phyloP scores from a whole-genome alignment of 2,888 invertebrate species.

The Pteria penguin region DNA sequence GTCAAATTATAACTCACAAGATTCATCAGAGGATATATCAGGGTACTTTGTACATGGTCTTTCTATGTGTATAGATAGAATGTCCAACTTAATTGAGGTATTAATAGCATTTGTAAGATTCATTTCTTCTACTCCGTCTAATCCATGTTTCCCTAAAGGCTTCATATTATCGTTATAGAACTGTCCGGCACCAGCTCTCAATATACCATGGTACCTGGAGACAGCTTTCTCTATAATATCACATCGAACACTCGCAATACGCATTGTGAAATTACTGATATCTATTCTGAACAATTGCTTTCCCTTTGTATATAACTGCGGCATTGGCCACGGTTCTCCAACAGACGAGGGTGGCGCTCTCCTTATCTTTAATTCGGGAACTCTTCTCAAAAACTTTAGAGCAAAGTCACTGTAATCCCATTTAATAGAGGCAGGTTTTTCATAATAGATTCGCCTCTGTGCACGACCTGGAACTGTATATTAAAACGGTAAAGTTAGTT shows the following conservation, averaged over 20 bases:
- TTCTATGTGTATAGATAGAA: constrained; percentile 35
- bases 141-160: constrained; percentile 7
- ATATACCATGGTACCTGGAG: constrained; percentile 81
- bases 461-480: no score
- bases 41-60: constrained; percentile 45
- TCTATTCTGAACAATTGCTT: constrained; percentile 23
- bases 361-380: constrained; percentile 9
- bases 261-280: constrained; percentile 43
- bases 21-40: constrained; percentile 56
- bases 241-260: constrained; percentile 80
- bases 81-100: constrained; percentile 17
- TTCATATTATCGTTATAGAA: constrained; percentile 48
- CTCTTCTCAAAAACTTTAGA: not conserved
- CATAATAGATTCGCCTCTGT: no score
- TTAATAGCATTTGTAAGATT: constrained; percentile 26
- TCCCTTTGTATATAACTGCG: constrained; percentile 80
- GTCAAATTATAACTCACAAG: constrained; percentile 63
- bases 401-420: constrained; percentile 24
- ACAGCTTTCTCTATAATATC: constrained; percentile 83
- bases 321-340: constrained; percentile 86
- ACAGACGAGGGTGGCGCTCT: constrained; percentile 46
- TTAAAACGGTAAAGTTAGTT: no score
- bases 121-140: not conserved
- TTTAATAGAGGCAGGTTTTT: not conserved
- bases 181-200: constrained; percentile 68